Evolutionary conservation across 2,113 vertebrate genomes (phyloP), one percentile per base, ranked within the genome.

Genomic region (Micronycteris hirsuta): DNA sequence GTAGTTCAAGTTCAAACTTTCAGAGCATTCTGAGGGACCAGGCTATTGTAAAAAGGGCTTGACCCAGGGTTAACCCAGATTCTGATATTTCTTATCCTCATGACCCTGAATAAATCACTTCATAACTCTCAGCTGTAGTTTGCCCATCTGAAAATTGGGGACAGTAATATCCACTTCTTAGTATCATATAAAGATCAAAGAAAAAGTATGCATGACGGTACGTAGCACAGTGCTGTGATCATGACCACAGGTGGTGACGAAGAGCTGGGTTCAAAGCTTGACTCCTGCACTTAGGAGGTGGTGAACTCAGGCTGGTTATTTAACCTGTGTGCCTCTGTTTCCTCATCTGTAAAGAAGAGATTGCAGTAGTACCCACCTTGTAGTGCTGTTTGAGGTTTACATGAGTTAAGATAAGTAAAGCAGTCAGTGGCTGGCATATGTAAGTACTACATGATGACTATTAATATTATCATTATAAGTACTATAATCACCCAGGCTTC

Each of bases 31-130:
- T 33, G 24, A 45, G 17, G 14, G 36, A 43, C 13, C 24, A 61
- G 56, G 26, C 47, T 94, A 11, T 61, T 54, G 19, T 38, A 56
- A 95, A 86, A 78, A 92, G 41, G 96, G 31, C 14, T 80, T 56
- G 45, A 36, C 86, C 54, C 12, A 19, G 24, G 47, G 77, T 94
- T 82, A 73, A 96, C 67, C 45, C n/a, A 81, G 49, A 10, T 33
- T 93, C 71, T 58, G 56, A 58, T 3, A 58, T 58, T 58, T 58
- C 67, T 84, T 83, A 68, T 77, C n/a, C 58, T 97, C 1, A 0
- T 93, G 81, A 92, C 67, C 31, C 88, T 91, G 47, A 96, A 82
- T 45, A 77, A 88, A 94, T 85, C 4, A 45, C 49, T 93, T 90
- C 22, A 22, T 73, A 90, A 89, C 28, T 84, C 22, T 84, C 85